A percentile compares a stretch with the other conserved stretches of the same genome.
Evolutionary conservation across 2,113 vertebrate species (phyloP).

Genomic region (Caretta caretta): DNA sequence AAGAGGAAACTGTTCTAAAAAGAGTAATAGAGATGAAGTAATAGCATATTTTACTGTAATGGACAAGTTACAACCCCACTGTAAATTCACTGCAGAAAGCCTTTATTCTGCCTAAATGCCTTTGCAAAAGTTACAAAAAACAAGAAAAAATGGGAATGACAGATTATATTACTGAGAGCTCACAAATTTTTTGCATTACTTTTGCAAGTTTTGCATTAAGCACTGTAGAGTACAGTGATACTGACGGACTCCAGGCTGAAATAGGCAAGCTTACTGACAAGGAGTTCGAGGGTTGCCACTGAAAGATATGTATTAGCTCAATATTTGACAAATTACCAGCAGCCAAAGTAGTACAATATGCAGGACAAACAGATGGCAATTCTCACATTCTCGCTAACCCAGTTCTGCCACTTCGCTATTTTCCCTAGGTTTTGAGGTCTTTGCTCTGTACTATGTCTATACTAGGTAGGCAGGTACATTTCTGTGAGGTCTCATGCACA

Average conservation of each 20-base stretch:
- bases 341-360: not conserved
- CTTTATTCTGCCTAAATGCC: not conserved
- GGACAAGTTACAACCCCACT: not conserved
- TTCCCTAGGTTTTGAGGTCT: not conserved
- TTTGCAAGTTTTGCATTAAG: not conserved
- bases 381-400: not conserved
- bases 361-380: not conserved
- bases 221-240: not conserved
- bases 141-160: not conserved
- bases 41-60: not conserved
- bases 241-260: not conserved
- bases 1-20: not conserved
- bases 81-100: not conserved
- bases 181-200: too few species aligned
- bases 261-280: not conserved
- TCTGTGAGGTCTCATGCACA: not conserved
- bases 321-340: not conserved
- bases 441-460: not conserved
- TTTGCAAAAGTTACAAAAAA: not conserved
- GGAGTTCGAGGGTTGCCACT: not conserved
- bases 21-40: not conserved
- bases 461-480: rapidly evolving
- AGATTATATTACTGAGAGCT: not conserved
- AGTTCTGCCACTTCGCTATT: not conserved
- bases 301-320: not conserved